These are phyloP conservation scores for Pempheris klunzingeri DNA, from an alignment of 2,797 vertebrate genomes.

Conservation along the genomic window DNA sequence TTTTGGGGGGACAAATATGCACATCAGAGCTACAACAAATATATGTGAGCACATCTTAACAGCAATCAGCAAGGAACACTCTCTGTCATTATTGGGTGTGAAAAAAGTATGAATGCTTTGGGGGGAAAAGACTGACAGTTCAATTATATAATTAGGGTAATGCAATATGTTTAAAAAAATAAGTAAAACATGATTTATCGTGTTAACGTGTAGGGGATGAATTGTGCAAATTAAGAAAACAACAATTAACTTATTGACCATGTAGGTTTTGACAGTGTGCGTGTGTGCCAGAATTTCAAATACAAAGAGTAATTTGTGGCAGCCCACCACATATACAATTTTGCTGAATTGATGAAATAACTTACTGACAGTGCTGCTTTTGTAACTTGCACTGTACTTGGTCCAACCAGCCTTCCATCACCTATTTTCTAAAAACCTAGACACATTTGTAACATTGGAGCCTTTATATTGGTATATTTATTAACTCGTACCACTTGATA, in stretches of 20 bases:
- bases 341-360: slow-evolving; percentile 41
- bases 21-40: slow-evolving; percentile 11
- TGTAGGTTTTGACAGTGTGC: slow-evolving; percentile 2
- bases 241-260: slow-evolving; percentile 21
- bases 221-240: slow-evolving; percentile 18
- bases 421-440: slow-evolving; percentile 23
- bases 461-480: slow-evolving; percentile 27
- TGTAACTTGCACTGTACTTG: slow-evolving; percentile 30
- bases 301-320: slow-evolving; percentile 33
- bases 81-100: not conserved
- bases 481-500: slow-evolving; percentile 13
- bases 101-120: not conserved
- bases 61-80: slow-evolving; percentile 7
- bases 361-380: slow-evolving; percentile 23
- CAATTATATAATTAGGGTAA: not conserved
- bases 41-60: slow-evolving; percentile 10
- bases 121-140: not conserved
- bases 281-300: slow-evolving; percentile 5
- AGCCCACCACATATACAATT: slow-evolving; percentile 22
- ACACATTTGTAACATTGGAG: not conserved
- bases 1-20: slow-evolving; percentile 60
- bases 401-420: slow-evolving; percentile 13
- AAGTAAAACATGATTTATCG: not conserved
- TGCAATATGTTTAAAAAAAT: not conserved
- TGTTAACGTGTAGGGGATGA: slow-evolving; percentile 17